Evolutionary conservation across 2,113 vertebrate species (phyloP).

Genomic region (Dicrurus megarhynchus): DNA sequence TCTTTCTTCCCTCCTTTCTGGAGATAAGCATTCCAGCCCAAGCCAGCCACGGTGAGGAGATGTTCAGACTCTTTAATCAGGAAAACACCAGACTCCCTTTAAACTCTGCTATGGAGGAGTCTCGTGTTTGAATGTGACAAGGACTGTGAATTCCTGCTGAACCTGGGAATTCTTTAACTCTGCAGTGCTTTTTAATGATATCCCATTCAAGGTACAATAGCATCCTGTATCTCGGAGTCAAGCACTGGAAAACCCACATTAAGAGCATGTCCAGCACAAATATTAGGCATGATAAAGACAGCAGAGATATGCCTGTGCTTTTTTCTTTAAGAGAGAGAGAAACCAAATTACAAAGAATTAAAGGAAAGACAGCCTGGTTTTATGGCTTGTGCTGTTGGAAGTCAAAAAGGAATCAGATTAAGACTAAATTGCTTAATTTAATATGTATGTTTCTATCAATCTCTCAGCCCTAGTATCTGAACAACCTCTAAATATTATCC

Average conservation of each 20-base stretch:
- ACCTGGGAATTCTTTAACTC: not conserved
- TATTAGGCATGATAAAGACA: not conserved
- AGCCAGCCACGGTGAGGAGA: not conserved
- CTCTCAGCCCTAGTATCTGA: not conserved
- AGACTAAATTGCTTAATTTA: not conserved
- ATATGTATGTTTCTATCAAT: not conserved
- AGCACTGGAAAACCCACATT: not conserved
- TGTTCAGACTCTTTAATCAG: not conserved
- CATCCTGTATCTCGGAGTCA: not conserved
- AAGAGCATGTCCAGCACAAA: not conserved
- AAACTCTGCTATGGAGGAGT: not conserved
- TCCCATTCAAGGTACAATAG: not conserved
- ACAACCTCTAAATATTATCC: not conserved
- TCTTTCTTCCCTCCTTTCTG: not conserved
- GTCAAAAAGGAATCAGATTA: not conserved
- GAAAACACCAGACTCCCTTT: not conserved
- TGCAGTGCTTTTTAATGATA: not conserved
- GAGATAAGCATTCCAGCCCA: not conserved
- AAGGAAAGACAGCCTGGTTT: not conserved
- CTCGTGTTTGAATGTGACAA: not conserved
- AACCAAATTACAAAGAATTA: not conserved
- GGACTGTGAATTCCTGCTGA: not conserved
- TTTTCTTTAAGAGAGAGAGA: not conserved
- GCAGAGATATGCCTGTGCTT: not conserved
- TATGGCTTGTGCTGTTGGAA: not conserved